A percentile compares a stretch with the other conserved stretches of the same genome.
phyloP scores from a whole-genome alignment of 2,888 invertebrate genomes.

The Drosophila lutescens region DNA sequence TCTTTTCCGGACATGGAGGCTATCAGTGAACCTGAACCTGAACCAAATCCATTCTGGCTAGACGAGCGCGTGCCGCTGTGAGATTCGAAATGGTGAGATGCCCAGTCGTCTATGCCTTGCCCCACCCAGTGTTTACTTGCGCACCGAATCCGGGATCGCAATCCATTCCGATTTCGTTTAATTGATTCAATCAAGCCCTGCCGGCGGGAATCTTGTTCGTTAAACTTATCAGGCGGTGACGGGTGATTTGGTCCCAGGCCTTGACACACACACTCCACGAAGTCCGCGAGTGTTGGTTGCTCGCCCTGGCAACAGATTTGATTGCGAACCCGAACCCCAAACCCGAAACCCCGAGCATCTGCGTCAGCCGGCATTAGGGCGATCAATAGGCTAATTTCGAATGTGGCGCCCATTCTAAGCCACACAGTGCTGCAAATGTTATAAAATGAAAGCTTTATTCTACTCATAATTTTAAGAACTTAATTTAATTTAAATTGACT shows the following conservation, averaged over 20 bases:
- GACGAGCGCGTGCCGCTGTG: slow-evolving; percentile 25
- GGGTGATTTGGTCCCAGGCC: slow-evolving; percentile 54
- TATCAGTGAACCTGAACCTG: slow-evolving; percentile 9
- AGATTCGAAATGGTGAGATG: neutral
- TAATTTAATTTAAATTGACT: too few relatives aligned
- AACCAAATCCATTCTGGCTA: slow-evolving; percentile 1
- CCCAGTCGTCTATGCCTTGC: slow-evolving; percentile 5
- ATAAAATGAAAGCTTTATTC: neutral
- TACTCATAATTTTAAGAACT: too few relatives aligned
- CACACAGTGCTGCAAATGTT: neutral
- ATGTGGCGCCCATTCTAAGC: neutral
- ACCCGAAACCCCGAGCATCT: neutral
- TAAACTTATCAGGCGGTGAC: slow-evolving; percentile 63
- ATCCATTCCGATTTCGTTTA: slow-evolving; percentile 50
- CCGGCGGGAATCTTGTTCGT: slow-evolving; percentile 31
- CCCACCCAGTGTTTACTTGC: slow-evolving; percentile 16
- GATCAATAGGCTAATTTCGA: neutral
- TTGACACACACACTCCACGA: slow-evolving; percentile 59
- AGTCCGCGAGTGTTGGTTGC: slow-evolving; percentile 46
- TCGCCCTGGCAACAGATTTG: slow-evolving; percentile 53
- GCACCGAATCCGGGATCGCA: slow-evolving; percentile 70
- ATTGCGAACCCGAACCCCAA: neutral
- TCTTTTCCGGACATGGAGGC: slow-evolving; percentile 4
- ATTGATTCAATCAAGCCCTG: slow-evolving; percentile 68
- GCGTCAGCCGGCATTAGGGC: slow-evolving; percentile 20